These are phyloP conservation scores for Cavia aperea DNA, from an alignment of 2,113 vertebrate species.

Conservation along the genomic window DNA sequence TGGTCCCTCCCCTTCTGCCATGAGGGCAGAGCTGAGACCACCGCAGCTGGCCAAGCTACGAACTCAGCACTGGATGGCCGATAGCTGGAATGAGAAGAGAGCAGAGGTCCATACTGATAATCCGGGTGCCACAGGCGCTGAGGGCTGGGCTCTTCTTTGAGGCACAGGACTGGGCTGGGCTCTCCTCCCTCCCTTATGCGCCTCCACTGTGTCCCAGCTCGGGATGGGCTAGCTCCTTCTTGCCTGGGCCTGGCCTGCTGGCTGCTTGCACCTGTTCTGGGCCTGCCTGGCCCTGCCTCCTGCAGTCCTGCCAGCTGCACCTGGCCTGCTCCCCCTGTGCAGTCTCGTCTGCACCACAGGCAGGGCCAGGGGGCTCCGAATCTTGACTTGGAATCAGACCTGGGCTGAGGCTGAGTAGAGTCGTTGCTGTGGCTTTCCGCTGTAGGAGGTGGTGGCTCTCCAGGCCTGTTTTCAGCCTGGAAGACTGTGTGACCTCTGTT, in stretches of 20 bases:
- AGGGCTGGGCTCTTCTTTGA: neutral
- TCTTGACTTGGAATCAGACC: neutral
- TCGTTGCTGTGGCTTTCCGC: rapidly evolving
- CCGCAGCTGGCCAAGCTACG: too few relatives aligned
- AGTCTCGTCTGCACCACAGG: neutral
- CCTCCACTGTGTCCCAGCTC: neutral
- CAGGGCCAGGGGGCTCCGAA: neutral
- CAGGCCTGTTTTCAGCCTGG: neutral
- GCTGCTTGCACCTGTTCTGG: neutral
- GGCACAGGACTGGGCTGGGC: neutral
- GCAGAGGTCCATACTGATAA: neutral
- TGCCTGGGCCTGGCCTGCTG: neutral
- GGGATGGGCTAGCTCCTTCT: neutral
- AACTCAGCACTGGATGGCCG: too few relatives aligned
- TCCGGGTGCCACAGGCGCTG: neutral
- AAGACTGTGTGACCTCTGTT: neutral
- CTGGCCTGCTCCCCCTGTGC: neutral
- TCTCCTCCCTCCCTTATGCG: neutral
- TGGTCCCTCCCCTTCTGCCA: too few relatives aligned
- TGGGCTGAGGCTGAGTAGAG: rapidly evolving
- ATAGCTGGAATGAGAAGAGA: neutral
- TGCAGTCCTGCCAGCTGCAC: too few relatives aligned
- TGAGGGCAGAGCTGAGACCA: neutral
- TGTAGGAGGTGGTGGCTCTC: neutral
- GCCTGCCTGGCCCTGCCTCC: neutral